These are phyloP conservation scores for Taenioides sp. DNA, from an alignment of 2,797 vertebrate genomes.

Conservation along the genomic window DNA sequence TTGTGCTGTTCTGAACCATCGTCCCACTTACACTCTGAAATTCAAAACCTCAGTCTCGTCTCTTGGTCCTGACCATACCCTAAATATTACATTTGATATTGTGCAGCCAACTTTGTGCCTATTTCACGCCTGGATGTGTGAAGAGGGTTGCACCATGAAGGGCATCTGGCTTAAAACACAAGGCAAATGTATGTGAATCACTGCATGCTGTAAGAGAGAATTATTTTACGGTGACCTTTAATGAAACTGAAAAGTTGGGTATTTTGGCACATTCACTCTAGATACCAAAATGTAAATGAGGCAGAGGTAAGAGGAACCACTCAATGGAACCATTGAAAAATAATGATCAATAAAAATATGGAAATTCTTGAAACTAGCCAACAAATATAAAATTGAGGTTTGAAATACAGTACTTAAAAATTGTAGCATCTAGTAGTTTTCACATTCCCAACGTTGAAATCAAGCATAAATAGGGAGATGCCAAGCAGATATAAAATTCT, in stretches of 20 bases:
- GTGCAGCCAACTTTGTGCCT: not conserved
- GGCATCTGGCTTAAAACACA: not conserved
- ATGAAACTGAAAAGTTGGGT: not conserved
- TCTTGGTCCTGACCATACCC: not conserved
- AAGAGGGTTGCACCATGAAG: not conserved
- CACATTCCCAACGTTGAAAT: not conserved
- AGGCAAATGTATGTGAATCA: not conserved
- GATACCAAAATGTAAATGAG: not conserved
- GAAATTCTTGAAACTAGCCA: not conserved
- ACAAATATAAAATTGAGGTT: not conserved
- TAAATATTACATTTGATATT: not conserved
- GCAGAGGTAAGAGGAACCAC: not conserved
- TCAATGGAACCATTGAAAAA: not conserved
- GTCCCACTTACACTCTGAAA: not conserved
- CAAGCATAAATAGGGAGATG: slow-evolving; percentile 4
- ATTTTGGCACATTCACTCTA: not conserved
- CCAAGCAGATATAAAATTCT: slow-evolving; percentile 1
- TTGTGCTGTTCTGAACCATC: slow-evolving; percentile 5
- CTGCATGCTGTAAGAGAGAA: not conserved
- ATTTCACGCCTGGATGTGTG: not conserved
- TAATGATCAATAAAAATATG: not conserved
- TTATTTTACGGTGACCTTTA: not conserved
- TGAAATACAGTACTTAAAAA: not conserved
- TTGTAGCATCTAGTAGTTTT: not conserved
- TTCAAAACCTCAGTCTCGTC: not conserved